phyloP scores from a whole-genome alignment of 2,797 vertebrate species.

The Syngnathus rostellatus region DNA sequence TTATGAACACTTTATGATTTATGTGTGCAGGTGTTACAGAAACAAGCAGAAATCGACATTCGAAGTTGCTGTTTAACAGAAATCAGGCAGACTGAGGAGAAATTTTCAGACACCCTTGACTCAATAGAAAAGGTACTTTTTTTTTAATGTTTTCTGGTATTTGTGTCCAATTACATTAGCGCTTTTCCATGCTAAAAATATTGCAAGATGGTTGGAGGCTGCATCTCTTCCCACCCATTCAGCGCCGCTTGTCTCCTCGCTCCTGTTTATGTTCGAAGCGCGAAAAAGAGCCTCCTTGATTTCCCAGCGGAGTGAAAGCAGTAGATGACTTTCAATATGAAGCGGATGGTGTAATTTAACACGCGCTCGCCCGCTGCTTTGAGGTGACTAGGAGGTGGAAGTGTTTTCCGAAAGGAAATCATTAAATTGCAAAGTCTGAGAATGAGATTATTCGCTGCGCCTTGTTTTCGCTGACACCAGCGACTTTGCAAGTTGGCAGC shows the following conservation, averaged over 20 bases:
- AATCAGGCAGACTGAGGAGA: conserved; percentile 97
- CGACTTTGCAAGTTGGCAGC: conserved; percentile 34
- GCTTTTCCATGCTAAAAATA: background rate
- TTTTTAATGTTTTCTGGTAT: background rate
- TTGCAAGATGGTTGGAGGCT: conserved; percentile 9
- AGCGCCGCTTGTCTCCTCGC: conserved; percentile 32
- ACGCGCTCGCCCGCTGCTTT: conserved; percentile 34
- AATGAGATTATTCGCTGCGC: conserved; percentile 55
- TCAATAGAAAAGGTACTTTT: conserved; percentile 86
- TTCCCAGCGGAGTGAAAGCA: conserved; percentile 44
- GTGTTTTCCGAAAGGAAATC: conserved; percentile 45
- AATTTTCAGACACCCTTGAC: conserved; percentile 93
- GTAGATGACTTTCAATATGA: conserved; percentile 51
- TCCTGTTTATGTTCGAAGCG: conserved; percentile 20
- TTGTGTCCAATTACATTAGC: too few relatives aligned
- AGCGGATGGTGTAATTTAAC: conserved; percentile 47
- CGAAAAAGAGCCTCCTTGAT: conserved; percentile 39
- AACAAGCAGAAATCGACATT: conserved; percentile 85
- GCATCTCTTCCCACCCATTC: conserved; percentile 3
- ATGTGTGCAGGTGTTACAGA: conserved; percentile 67
- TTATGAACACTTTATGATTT: conserved; percentile 6
- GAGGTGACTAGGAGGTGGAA: conserved; percentile 33
- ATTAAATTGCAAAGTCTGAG: conserved; percentile 58
- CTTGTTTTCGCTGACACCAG: conserved; percentile 54
- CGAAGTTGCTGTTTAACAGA: conserved; percentile 90